Base-by-base conservation (phyloP, 2,888 invertebrate species). In the Melikaiella ostensackeni region DNA sequence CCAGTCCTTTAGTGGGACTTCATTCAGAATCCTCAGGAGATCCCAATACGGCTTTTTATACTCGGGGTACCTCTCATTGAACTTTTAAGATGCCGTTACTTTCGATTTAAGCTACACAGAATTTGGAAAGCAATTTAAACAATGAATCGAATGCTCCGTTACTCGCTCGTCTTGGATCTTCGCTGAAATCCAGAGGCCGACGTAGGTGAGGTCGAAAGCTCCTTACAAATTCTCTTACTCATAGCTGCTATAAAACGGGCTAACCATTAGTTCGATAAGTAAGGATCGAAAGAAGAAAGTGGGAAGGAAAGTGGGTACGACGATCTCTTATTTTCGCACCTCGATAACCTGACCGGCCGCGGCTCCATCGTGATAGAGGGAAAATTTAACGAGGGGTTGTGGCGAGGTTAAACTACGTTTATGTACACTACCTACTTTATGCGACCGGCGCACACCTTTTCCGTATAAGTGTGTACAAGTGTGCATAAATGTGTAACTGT, bases 311-410 rank as follows among this genome's bases (percentile, higher is more conserved):
- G 76, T 46, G 59, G 66, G 63, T 75, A 64, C 77, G 76, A 79
- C 75, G 75, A 75, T 81, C 79, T 83, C 79, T 85, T 82, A 79
- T 82, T 83, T 84, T 78, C 80, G 79, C 83, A 80, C 80, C 84
- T 84, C 81, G 83, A 82, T 75, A 82, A 77, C 81, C 78, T 75
- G 81, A 78, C 80, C 75, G 80, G 78, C 81, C 83, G 83, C 80
- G 81, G 82, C 82, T 76, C 75, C 77, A 81, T 82, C 79, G 82
- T 84, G 87, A 88, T 87, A 89, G 89, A 87, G 81, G 85, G 82
- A 85, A 86, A 88, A 89, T 89, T 88, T 89, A 90, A 88, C 85
- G 88, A 88, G 85, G 82, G 84, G 84, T 84, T 80, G 85, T 83
- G 84, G 86, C 82, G 81, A 85, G 85, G 84, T 84, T 82, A 81